Percentiles rank a stretch among this genome's conserved stretches.
Conservation (phyloP, 2,113 vertebrate species). For the Glaucomys volans region DNA sequence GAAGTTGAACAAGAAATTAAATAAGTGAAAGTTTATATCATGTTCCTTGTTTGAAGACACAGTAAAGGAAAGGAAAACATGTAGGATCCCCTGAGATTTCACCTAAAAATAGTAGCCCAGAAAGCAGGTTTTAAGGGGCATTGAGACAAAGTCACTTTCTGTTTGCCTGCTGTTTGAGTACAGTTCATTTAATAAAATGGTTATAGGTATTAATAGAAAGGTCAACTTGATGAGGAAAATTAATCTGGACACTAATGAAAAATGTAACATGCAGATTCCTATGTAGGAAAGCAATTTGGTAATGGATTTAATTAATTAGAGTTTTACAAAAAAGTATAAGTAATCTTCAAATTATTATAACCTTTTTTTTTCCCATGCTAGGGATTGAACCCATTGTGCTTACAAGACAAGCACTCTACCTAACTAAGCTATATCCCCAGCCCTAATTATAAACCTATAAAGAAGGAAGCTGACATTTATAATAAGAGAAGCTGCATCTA, state of each 20-base stretch:
- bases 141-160: neutral
- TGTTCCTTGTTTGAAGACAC: neutral
- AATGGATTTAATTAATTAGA: neutral
- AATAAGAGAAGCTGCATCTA: neutral
- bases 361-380: too few species aligned
- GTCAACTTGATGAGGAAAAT: conserved; percentile 2
- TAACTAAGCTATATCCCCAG: too few species aligned
- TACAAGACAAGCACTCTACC: too few species aligned
- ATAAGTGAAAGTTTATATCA: neutral
- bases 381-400: too few species aligned
- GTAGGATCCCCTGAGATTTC: neutral
- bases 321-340: neutral
- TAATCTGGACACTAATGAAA: neutral
- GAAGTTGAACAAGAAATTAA: neutral
- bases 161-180: neutral
- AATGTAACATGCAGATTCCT: neutral
- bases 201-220: neutral
- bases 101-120: neutral
- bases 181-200: neutral
- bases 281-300: neutral
- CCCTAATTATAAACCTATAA: too few species aligned
- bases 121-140: neutral
- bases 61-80: neutral
- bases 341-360: neutral
- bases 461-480: neutral